phyloP scores from a whole-genome alignment of 1,140 invertebrate species.

The Anoplophora glabripennis region DNA sequence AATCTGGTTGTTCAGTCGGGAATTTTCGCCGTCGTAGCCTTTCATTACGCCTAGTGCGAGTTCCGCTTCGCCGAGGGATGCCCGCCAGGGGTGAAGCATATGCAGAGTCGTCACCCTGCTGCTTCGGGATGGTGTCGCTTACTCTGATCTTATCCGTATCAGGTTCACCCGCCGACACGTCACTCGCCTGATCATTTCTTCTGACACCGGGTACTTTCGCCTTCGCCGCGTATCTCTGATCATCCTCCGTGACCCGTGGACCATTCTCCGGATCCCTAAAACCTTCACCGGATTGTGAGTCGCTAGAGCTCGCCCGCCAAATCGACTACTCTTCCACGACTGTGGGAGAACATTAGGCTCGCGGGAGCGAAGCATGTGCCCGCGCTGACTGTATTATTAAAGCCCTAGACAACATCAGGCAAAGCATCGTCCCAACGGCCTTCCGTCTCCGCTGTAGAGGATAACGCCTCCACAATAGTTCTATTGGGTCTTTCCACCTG shows the following conservation, averaged over 20 bases:
- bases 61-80: too few species aligned
- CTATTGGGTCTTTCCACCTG: conserved; percentile 39
- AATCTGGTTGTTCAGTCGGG: too few species aligned
- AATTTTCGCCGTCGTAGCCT: too few species aligned
- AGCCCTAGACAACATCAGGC: conserved; percentile 33
- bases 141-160: conserved; percentile 1
- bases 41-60: too few species aligned
- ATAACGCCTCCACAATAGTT: conserved; percentile 20
- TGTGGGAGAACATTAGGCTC: conserved; percentile 7
- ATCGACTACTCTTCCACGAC: too few species aligned
- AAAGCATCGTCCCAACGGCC: conserved; percentile 34
- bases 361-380: conserved; percentile 4
- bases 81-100: too few species aligned
- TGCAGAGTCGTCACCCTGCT: too few species aligned
- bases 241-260: too few species aligned
- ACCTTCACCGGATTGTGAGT: not conserved
- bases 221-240: too few species aligned
- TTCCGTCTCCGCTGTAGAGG: conserved; percentile 21
- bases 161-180: not conserved
- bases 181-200: too few species aligned
- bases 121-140: not conserved
- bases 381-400: conserved; percentile 28
- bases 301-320: too few species aligned
- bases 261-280: not conserved
- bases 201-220: too few species aligned